Evolutionary conservation across 2,113 vertebrate species (phyloP), one percentile per base, ranked within the genome.

Genomic region (Dasypus novemcinctus): DNA sequence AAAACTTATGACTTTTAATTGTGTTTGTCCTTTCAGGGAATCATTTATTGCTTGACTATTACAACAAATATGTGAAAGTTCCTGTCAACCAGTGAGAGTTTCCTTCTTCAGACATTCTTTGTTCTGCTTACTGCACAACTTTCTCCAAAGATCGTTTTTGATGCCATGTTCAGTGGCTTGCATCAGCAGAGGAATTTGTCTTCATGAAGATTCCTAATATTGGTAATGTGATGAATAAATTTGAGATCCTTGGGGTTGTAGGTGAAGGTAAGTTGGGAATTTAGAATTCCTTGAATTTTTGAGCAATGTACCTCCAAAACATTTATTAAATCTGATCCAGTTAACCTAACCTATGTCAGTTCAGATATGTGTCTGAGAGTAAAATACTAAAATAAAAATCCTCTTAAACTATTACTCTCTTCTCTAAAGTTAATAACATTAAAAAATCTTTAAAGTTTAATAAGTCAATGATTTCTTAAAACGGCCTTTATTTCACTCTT

Each of bases 151-250:
- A 0, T 84, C 94, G 91, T 91, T 83, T 31, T 49, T 93, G 94
- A 90, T 98, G 98, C 98, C 98, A 96, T 98, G 99, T 98, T 98
- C 97, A 98, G 97, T 98, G 98, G 98, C 98, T 98, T 96, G 98
- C 97, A 98, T 97, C 86, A 72, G 98, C 98, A 97, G 97, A 96
- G 98, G 97, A 98, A 97, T 99, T 99, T 99, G 99, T 99, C 99
- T 99, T 99, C 98, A 99, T 99, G 99, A 99, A 99, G 99, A 99
- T 99, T 99, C 99, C 99, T 98, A 99, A 99, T 98, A 99, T 99
- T 98, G 99, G 99, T 99, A 99, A 99, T 99, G 99, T 99, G 98
- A 99, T 99, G 99, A 99, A 99, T 99, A 99, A 99, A 99, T 99
- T 99, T 99, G 99, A 99, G 99, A 99, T 99, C 99, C 99, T 99